Base-by-base conservation (phyloP, 2,113 vertebrate species). In the Salminus brasiliensis region DNA sequence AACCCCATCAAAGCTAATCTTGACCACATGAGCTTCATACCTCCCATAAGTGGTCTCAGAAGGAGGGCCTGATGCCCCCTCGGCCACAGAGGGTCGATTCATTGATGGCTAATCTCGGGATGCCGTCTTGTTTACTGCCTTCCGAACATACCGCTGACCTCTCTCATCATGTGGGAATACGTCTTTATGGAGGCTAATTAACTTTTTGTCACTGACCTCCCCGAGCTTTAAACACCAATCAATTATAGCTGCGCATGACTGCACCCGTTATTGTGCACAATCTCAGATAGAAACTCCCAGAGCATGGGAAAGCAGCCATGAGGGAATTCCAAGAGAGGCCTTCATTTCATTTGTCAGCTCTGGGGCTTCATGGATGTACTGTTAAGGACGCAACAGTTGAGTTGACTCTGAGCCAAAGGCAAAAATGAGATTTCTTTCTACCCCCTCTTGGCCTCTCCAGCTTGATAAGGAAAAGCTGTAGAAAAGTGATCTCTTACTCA, bases 131-230 rank as follows among this genome's bases (percentile, higher is more conserved):
- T 85, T 87, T 78, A 72, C 49, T 75, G 52, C 71, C 69, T 65
- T 83, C 60, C 80, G 10, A 25, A 80, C 75, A 78, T 77, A 72
- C 68, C 45, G 65, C 85, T 84, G 81, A 36, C 76, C 71, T 16
- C 84, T 71, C 30, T 84, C 80, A 88, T 83, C 80, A 65, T 39
- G 59, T 78, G 78, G 82, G 80, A 82, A 86, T 41, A 80, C 30
- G 81, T 76, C 52, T 74, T 72, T 88, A 86, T 77, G 83, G 82
- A 84, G 80, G 77, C 75, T 89, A 89, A 92, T 91, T 91, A 92
- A 91, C 85, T 88, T 72, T 5, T 47, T 86, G 81, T 69, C 78
- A 78, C 69, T 52, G n/a, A 69, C 84, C 68, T 85, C 79, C 80
- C 85, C 81, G 81, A 85, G 82, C 77, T 87, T 87, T 87, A 86